Evolutionary conservation across 2,888 invertebrate species (phyloP), one percentile per base, ranked within the genome.

Genomic region (Dyspetes luteomarginatus): DNA sequence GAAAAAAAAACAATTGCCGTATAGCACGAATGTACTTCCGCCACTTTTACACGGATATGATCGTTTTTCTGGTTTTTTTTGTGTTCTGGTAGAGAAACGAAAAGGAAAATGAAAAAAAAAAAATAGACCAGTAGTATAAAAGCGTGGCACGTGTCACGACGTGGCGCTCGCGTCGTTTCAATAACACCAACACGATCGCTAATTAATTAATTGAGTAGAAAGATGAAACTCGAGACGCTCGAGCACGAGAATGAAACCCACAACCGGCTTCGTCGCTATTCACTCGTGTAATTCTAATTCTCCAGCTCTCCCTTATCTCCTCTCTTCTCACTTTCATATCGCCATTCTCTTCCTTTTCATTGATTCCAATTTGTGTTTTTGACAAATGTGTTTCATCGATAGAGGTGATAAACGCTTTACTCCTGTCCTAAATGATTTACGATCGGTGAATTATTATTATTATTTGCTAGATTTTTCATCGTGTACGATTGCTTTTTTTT

Each of bases 341-440:
- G 4, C n/a, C 24, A 24, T 24, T 85, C 78, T 83, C 86, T 84
- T 84, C 81, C 78, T 86, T 75, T 85, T 85, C 82, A 83, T 82
- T 9, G 4, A 43, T 62, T 48, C 30, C 45, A 58, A n/a, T n/a
- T n/a, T n/a, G n/a, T n/a, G n/a, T n/a, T n/a, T n/a, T n/a, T n/a
- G n/a, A n/a, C n/a, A n/a, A n/a, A n/a, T n/a, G n/a, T n/a, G n/a
- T n/a, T n/a, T n/a, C n/a, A n/a, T n/a, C n/a, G n/a, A n/a, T n/a
- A n/a, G n/a, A n/a, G n/a, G n/a, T n/a, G n/a, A n/a, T n/a, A n/a
- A n/a, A n/a, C n/a, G n/a, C n/a, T n/a, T n/a, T n/a, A n/a, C n/a
- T n/a, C n/a, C n/a, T n/a, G n/a, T n/a, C n/a, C n/a, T n/a, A n/a
- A n/a, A n/a, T n/a, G n/a, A n/a, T n/a, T n/a, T n/a, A n/a, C n/a